A percentile compares a stretch with the other conserved stretches of the same genome.
Evolutionary conservation across 2,888 invertebrate genomes (phyloP).

Genomic region (Scaptomyza caliginosa): DNA sequence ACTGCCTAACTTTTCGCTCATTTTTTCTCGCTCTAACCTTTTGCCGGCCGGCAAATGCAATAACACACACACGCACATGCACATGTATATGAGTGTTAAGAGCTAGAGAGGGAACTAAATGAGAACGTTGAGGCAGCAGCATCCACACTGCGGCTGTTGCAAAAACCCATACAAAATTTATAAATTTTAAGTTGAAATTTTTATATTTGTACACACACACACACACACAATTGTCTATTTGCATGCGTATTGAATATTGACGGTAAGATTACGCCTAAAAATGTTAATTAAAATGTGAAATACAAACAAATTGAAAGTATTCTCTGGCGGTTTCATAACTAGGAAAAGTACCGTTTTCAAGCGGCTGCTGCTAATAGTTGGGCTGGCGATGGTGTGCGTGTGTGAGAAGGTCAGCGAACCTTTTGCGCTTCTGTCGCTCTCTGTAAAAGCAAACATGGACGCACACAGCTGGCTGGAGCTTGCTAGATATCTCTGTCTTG

Average conservation of each 20-base stretch:
- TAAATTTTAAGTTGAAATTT: conserved; percentile 44
- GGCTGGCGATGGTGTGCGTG: neutral
- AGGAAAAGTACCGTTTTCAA: conserved; percentile 10
- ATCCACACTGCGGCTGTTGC: neutral
- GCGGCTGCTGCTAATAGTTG: neutral
- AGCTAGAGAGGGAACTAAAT: conserved; percentile 7
- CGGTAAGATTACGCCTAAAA: conserved; percentile 68
- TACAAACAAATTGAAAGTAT: conserved; percentile 41
- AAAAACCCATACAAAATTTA: conserved; percentile 31
- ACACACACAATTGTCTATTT: conserved; percentile 55
- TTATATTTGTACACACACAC: conserved; percentile 50
- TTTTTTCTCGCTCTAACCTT: conserved; percentile 16
- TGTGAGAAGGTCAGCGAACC: conserved; percentile 44
- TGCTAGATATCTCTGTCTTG: conserved; percentile 1
- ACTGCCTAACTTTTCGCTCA: conserved; percentile 27
- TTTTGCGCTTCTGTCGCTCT: conserved; percentile 25
- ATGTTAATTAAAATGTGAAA: conserved; percentile 80
- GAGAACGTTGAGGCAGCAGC: conserved; percentile 4
- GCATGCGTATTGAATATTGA: conserved; percentile 68
- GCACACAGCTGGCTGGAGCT: conserved; percentile 26
- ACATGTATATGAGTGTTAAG: neutral
- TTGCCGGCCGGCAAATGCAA: conserved; percentile 68
- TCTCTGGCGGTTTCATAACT: conserved; percentile 5
- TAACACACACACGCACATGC: conserved; percentile 10
- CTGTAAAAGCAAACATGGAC: neutral